Evolutionary conservation across 2,797 vertebrate species (phyloP), one percentile per base, ranked within the genome.

Genomic region (Lepilemur ruficaudatus): DNA sequence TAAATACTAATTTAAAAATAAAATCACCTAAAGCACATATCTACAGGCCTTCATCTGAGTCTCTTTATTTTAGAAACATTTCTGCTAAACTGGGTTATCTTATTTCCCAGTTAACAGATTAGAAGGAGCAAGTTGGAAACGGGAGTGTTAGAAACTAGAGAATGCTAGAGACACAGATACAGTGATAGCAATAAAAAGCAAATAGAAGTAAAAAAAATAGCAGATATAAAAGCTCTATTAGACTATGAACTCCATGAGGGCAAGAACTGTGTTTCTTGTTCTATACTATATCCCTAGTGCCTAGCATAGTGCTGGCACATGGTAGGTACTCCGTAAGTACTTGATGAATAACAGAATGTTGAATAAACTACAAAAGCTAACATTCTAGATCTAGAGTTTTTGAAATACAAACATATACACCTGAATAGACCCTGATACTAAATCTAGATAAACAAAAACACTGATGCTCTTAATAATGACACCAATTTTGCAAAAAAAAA

Each of bases 381-480:
- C 18, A 80, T 67, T 88, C 48, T 55, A 78, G 25, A 55, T 30
- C 23, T 69, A 7, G 41, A 55, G 23, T n/a, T 80, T 67, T 85
- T 73, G 1, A 93, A 61, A 86, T n/a, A 59, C 25, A 96, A 89
- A 88, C 28, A 90, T 63, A 67, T 18, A 91, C 0, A 63, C 11
- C 32, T 84, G 59, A 41, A 73, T 28, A 82, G 65, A 76, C 22
- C 32, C 52, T 91, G 35, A 70, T 28, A n/a, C 13, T 32, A 93
- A 94, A 90, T 83, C 46, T 41, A 93, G 32, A 91, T 52, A 91
- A 94, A 88, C 73, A 94, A 63, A 92, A 90, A 81, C 7, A 92
- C 0, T 38, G 48, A 82, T 70, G 38, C 41, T 96, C 46, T 95
- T 94, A 93, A 79, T 35, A 75, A 95, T 32, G 50, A 86, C 5